Evolutionary conservation across 2,797 vertebrate genomes (phyloP).

Genomic region (Eleutherodactylus coqui): DNA sequence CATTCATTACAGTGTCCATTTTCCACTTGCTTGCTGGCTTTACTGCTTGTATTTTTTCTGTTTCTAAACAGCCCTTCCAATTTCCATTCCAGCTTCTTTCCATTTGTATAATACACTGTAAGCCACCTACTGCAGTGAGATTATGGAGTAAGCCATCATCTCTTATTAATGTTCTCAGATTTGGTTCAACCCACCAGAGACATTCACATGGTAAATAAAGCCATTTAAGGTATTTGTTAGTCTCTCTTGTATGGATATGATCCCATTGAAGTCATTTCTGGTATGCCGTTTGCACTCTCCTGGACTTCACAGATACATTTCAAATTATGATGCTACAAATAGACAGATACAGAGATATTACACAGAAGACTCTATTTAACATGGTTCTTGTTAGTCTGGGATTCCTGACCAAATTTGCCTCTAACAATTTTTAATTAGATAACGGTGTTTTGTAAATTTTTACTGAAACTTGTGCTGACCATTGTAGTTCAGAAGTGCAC

Average conservation of each 20-base stretch:
- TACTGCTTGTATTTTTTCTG: neutral
- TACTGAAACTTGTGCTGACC: no score
- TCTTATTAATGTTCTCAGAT: conserved; percentile 20
- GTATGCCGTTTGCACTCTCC: neutral
- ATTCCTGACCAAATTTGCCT: no score
- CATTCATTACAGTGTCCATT: neutral
- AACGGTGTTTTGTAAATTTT: no score
- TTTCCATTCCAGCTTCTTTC: neutral
- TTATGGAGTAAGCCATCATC: neutral
- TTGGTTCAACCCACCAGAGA: neutral
- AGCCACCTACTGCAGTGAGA: neutral
- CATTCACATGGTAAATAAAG: neutral
- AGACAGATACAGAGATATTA: neutral
- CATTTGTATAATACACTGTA: neutral
- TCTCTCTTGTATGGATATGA: neutral
- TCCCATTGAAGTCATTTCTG: neutral
- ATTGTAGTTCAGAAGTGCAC: no score
- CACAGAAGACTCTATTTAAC: neutral
- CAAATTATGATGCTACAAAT: neutral
- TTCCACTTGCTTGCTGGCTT: neutral
- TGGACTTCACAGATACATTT: neutral
- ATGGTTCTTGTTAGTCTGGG: no score
- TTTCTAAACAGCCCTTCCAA: neutral
- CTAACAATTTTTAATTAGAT: no score
- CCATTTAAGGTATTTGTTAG: conserved; percentile 21